Conservation (phyloP, 2,888 invertebrate genomes). For the Sisyra nigra region DNA sequence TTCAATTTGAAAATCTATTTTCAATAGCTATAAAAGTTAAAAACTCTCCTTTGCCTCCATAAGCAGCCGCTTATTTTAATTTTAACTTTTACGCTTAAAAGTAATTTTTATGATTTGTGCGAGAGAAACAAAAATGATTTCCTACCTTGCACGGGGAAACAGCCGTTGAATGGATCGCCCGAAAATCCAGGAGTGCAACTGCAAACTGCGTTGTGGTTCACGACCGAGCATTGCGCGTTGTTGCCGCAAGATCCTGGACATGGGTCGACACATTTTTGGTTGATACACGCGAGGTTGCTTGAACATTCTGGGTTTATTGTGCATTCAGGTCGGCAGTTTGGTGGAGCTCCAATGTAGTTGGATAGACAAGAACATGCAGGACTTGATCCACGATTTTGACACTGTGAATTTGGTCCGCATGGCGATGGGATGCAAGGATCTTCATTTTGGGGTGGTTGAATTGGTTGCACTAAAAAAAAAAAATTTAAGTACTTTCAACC, state of each 20-base stretch:
- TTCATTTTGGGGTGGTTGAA: slow-evolving; percentile 22
- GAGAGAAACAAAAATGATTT: slow-evolving; percentile 11
- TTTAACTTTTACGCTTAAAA: too few relatives aligned
- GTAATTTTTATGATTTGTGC: not conserved
- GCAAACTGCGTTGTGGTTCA: slow-evolving; percentile 60
- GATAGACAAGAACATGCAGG: slow-evolving; percentile 43
- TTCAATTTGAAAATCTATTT: too few relatives aligned
- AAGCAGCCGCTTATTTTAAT: too few relatives aligned
- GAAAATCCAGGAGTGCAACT: slow-evolving; percentile 50
- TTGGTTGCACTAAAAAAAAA: not conserved
- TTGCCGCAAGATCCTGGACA: slow-evolving; percentile 48
- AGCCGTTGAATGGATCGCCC: slow-evolving; percentile 64
- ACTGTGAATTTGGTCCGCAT: slow-evolving; percentile 42
- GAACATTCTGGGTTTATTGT: slow-evolving; percentile 52
- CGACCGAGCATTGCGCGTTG: slow-evolving; percentile 50
- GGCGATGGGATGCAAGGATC: slow-evolving; percentile 51
- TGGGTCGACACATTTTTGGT: slow-evolving; percentile 54
- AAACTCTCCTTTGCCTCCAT: too few relatives aligned
- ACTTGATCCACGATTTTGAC: slow-evolving; percentile 26
- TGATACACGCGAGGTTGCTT: slow-evolving; percentile 48
- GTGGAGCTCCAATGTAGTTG: slow-evolving; percentile 43
- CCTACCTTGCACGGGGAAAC: slow-evolving; percentile 40
- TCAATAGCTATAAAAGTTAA: too few relatives aligned
- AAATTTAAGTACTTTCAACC: not conserved
- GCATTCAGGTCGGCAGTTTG: slow-evolving; percentile 55